A percentile compares a stretch with the other conserved stretches of the same genome.
Evolutionary conservation across 2,113 vertebrate genomes (phyloP).

Genomic region (Mellivora capensis): DNA sequence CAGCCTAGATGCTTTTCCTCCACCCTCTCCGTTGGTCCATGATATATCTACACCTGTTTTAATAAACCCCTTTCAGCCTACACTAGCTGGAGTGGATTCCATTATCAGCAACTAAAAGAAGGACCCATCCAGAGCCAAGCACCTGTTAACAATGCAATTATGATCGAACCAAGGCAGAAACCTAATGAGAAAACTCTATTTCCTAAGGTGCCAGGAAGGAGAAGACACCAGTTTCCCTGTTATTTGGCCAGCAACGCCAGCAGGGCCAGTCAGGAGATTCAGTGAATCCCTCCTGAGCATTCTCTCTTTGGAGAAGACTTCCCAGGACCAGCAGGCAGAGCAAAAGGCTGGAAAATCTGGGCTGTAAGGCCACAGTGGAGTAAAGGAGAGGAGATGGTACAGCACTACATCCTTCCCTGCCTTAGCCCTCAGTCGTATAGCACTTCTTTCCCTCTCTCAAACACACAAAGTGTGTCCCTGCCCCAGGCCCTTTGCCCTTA

Average conservation of each 20-base stretch:
- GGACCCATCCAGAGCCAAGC: not conserved
- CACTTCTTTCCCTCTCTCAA: not conserved
- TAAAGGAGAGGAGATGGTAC: not conserved
- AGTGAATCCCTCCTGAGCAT: not conserved
- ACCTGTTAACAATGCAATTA: not conserved
- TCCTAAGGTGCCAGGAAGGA: not conserved
- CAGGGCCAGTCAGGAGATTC: not conserved
- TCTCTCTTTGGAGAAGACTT: not conserved
- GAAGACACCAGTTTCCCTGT: not conserved
- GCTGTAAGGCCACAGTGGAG: not conserved
- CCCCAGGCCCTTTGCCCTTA: not conserved
- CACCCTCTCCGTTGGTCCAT: not conserved
- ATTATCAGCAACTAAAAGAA: not conserved
- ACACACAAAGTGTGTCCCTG: not conserved
- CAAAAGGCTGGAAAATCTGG: not conserved
- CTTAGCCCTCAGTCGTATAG: not conserved
- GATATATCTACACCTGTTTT: not conserved
- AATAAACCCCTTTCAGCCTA: not conserved
- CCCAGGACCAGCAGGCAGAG: not conserved
- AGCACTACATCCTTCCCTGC: fast-evolving
- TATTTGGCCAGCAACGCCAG: not conserved
- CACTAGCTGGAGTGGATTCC: not conserved
- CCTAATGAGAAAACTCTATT: not conserved
- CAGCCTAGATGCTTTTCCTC: not conserved
- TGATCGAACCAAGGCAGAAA: not conserved